These are phyloP conservation scores for Pherbina coryleti DNA, from an alignment of 2,888 invertebrate genomes.

Conservation along the genomic window DNA sequence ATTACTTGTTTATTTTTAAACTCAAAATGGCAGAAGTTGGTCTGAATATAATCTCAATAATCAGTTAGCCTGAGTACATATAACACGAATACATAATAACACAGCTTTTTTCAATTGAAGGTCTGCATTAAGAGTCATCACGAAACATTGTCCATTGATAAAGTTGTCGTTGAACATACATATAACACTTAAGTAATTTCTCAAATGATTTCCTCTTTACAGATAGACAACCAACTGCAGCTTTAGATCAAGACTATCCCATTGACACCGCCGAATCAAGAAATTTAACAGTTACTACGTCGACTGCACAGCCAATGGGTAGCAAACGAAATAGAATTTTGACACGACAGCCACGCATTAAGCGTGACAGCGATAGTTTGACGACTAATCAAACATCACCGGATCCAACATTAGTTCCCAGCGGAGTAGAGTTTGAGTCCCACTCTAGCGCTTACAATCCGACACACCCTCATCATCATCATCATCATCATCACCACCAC, in stretches of 20 bases:
- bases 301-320: conserved; percentile 66
- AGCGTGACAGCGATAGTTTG: conserved; percentile 74
- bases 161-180: too few relatives aligned
- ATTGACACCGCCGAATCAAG: conserved; percentile 38
- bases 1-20: too few relatives aligned
- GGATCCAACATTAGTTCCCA: conserved; percentile 57
- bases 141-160: too few relatives aligned
- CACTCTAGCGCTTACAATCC: conserved; percentile 55
- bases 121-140: too few relatives aligned
- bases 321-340: conserved; percentile 76
- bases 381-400: conserved; percentile 65
- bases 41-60: too few relatives aligned
- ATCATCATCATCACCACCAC: conserved; percentile 56
- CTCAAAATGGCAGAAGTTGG: too few relatives aligned
- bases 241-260: background rate
- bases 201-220: background rate
- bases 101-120: too few relatives aligned
- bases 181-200: background rate
- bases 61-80: too few relatives aligned
- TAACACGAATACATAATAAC: too few relatives aligned
- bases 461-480: conserved; percentile 53
- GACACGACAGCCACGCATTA: conserved; percentile 77
- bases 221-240: background rate
- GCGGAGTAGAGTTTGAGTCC: conserved; percentile 61
- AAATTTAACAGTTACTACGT: conserved; percentile 48